phyloP scores from a whole-genome alignment of 2,888 invertebrate genomes.

The Oscheius sp. region DNA sequence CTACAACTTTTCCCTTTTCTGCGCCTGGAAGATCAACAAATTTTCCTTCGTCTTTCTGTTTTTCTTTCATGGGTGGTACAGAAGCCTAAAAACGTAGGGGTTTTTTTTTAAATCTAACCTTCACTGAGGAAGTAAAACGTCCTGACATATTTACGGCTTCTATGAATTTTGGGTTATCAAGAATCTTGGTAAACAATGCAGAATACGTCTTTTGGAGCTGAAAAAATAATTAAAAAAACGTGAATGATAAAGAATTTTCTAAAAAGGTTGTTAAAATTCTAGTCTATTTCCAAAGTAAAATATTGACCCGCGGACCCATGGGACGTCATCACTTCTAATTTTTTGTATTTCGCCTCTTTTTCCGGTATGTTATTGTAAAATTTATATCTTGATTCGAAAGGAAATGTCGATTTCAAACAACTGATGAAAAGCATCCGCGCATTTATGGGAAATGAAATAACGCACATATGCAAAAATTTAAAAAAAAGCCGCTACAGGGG shows the following conservation, averaged over 20 bases:
- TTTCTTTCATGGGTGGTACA: constrained; percentile 5
- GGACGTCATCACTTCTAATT: too few relatives aligned
- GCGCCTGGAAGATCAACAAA: constrained; percentile 95
- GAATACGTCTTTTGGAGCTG: constrained; percentile 48
- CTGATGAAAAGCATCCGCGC: too few relatives aligned
- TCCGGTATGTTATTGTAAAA: too few relatives aligned
- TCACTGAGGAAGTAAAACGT: constrained; percentile 35
- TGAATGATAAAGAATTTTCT: background rate
- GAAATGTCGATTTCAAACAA: too few relatives aligned
- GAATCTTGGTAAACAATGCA: constrained; percentile 41
- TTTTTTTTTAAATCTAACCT: background rate
- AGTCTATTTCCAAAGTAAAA: too few relatives aligned
- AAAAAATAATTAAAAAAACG: constrained; percentile 11
- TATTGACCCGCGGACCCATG: too few relatives aligned
- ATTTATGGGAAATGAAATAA: too few relatives aligned
- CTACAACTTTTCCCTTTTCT: constrained; percentile 95
- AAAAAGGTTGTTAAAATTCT: too few relatives aligned
- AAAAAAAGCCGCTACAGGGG: too few relatives aligned
- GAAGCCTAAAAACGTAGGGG: background rate
- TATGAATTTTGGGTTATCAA: constrained; percentile 42
- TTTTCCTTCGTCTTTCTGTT: constrained; percentile 86
- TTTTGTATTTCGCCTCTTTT: too few relatives aligned
- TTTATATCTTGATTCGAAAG: too few relatives aligned
- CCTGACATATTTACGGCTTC: constrained; percentile 51
- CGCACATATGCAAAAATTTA: too few relatives aligned